Percentiles rank a stretch among this genome's conserved stretches.
Conservation (phyloP, 2,888 invertebrate genomes). For the Galerucella nymphaeae region DNA sequence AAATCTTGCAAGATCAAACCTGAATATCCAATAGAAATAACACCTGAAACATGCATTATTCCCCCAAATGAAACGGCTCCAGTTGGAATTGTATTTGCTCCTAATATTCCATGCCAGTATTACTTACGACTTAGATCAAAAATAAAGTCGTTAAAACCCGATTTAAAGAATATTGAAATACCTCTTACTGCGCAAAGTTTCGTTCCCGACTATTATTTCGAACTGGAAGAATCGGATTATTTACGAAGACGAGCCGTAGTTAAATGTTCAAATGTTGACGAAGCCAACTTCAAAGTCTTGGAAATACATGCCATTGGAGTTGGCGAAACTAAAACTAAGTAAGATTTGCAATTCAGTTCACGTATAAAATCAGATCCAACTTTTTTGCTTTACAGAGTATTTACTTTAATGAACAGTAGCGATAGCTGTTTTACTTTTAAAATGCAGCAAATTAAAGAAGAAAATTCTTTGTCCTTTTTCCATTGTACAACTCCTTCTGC, state of each 20-base stretch:
- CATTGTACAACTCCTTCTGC: conserved; percentile 72
- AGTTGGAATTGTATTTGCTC: conserved; percentile 67
- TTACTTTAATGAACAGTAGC: conserved; percentile 76
- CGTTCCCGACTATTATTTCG: conserved; percentile 78
- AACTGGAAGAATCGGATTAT: conserved; percentile 73
- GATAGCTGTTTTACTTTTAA: conserved; percentile 67
- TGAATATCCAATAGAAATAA: conserved; percentile 29
- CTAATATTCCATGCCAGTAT: conserved; percentile 69
- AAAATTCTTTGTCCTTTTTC: conserved; percentile 62
- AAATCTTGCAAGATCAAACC: neutral
- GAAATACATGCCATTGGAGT: conserved; percentile 76
- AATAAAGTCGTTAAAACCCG: conserved; percentile 68
- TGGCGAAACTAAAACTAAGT: conserved; percentile 60
- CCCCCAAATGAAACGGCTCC: neutral
- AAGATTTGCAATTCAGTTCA: conserved; percentile 17
- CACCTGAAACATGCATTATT: conserved; percentile 23
- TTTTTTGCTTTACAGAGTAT: conserved; percentile 65
- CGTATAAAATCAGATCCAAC: neutral
- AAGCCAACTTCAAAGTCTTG: conserved; percentile 65
- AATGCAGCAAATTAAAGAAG: conserved; percentile 41
- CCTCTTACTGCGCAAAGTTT: conserved; percentile 70
- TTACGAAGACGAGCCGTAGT: conserved; percentile 67
- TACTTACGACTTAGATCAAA: conserved; percentile 68
- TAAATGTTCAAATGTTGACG: conserved; percentile 44
- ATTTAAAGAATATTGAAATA: conserved; percentile 56